A percentile compares a stretch with the other conserved stretches of the same genome.
Conservation (phyloP, 2,113 vertebrate species). For the Myotis lucifugus region DNA sequence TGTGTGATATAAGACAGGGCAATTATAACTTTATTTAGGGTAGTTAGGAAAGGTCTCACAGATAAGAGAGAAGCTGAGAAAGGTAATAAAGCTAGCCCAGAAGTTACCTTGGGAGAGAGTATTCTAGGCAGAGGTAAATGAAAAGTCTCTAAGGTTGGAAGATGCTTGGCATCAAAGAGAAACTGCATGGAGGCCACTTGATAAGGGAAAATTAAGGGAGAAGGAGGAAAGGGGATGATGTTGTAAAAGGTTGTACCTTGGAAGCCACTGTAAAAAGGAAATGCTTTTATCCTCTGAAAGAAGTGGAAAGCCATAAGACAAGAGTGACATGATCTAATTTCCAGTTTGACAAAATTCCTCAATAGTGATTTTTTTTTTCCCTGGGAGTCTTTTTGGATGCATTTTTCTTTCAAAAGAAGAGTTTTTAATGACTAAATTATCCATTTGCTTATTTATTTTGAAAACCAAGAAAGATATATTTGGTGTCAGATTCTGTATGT, state of each 20-base stretch:
- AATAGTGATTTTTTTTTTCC: background rate
- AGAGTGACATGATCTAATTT: background rate
- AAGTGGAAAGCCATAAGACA: background rate
- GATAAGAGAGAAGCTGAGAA: background rate
- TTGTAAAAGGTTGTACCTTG: background rate
- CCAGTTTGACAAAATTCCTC: conserved; percentile 14
- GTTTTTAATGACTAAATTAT: background rate
- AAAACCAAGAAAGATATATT: background rate
- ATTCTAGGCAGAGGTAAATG: background rate
- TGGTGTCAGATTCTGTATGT: background rate
- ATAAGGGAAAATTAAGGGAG: background rate
- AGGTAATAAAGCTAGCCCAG: background rate
- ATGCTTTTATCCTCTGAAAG: background rate
- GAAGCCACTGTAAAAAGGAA: background rate
- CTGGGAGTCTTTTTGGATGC: background rate
- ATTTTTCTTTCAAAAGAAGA: conserved; percentile 19
- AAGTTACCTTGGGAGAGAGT: background rate
- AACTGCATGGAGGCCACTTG: fast-evolving
- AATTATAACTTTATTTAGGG: background rate
- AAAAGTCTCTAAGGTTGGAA: background rate
- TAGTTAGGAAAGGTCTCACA: background rate
- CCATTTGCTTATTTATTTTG: background rate
- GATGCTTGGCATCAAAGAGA: background rate
- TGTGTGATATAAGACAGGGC: background rate
- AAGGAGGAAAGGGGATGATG: background rate